Evolutionary conservation across 2,797 vertebrate genomes (phyloP).

Genomic region (Oreochromis grahami): DNA sequence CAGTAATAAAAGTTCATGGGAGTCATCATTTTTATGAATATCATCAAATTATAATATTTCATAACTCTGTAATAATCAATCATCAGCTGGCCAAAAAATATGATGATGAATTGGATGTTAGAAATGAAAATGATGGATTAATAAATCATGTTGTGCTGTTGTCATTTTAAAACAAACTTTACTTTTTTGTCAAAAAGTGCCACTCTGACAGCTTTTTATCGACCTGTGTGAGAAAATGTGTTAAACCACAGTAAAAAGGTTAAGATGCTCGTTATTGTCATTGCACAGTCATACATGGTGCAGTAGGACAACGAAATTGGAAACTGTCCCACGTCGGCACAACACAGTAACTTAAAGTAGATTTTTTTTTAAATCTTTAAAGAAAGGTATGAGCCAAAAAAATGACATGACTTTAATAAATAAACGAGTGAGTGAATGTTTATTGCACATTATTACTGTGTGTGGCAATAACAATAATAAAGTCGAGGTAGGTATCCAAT

Average conservation of each 20-base stretch:
- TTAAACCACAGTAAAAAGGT: neutral
- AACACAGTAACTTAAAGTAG: neutral
- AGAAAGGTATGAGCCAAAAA: neutral
- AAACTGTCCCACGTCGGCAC: neutral
- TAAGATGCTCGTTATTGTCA: fast-evolving
- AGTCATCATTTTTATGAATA: neutral
- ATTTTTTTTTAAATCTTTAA: neutral
- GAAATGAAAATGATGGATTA: fast-evolving
- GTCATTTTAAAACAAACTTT: fast-evolving
- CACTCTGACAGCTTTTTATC: neutral
- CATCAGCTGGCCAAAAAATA: fast-evolving
- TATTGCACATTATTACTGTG: neutral
- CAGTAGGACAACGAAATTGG: fast-evolving
- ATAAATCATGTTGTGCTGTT: fast-evolving
- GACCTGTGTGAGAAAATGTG: neutral
- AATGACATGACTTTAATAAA: neutral
- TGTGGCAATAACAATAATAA: neutral
- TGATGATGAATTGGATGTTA: neutral
- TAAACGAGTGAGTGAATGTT: neutral
- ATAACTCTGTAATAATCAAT: neutral
- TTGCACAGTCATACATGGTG: neutral
- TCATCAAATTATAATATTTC: neutral
- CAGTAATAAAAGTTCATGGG: neutral
- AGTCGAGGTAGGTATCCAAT: neutral
- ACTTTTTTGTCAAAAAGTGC: neutral